phyloP scores from a whole-genome alignment of 2,888 invertebrate species.

The Notocelia uddmanniana region DNA sequence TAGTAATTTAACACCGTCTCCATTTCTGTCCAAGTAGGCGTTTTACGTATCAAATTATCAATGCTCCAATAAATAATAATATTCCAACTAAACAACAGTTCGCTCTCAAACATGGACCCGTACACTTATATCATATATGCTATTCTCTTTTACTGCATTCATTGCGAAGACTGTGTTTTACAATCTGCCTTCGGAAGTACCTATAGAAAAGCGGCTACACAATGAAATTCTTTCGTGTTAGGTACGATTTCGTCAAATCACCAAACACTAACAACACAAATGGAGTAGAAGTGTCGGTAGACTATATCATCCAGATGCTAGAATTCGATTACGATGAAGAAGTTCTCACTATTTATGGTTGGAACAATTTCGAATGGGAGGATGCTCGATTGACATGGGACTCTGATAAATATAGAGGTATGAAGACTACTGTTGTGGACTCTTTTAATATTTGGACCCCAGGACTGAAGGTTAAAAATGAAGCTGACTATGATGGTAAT shows the following conservation, averaged over 20 bases:
- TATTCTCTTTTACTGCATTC: background rate
- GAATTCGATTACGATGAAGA: slow-evolving; percentile 6
- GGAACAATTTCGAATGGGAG: slow-evolving; percentile 52
- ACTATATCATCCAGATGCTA: background rate
- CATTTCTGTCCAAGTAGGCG: slow-evolving; percentile 22
- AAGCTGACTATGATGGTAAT: slow-evolving; percentile 17
- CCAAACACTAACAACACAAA: slow-evolving; percentile 8
- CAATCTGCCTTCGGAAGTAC: background rate
- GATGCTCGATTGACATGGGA: slow-evolving; percentile 62
- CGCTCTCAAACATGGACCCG: slow-evolving; percentile 16
- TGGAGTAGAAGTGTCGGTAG: slow-evolving; percentile 12
- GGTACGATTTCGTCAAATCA: background rate
- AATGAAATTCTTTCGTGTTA: background rate
- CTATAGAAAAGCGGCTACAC: background rate
- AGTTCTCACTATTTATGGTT: slow-evolving; percentile 39
- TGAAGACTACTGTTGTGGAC: slow-evolving; percentile 44
- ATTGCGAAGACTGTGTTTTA: slow-evolving; percentile 27
- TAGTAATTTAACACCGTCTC: background rate
- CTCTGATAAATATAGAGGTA: slow-evolving; percentile 54
- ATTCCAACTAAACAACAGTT: background rate
- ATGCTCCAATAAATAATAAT: too few species aligned
- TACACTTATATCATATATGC: slow-evolving; percentile 4
- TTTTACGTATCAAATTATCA: slow-evolving; percentile 19
- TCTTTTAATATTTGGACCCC: slow-evolving; percentile 56
- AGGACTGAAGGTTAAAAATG: slow-evolving; percentile 52